Evolutionary conservation across 1,140 invertebrate genomes (phyloP), one percentile per base, ranked within the genome.

Genomic region (Danaus plexippus): DNA sequence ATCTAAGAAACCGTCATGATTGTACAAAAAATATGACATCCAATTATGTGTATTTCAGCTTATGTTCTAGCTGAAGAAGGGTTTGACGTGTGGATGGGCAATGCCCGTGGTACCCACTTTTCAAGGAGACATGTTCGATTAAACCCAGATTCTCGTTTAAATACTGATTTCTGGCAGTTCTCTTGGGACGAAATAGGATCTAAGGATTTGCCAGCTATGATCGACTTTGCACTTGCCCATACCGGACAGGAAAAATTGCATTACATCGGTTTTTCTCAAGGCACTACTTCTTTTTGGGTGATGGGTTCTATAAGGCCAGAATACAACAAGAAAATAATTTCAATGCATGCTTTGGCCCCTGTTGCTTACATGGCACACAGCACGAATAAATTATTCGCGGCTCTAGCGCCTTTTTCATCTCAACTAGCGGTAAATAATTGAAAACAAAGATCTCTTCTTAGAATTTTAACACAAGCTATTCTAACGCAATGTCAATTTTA

Each of bases 171-270:
- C 69, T 96, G 94, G 94, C 81, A 91, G 60, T 96, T 93, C 69
- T 93, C 92, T 47, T 95, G 90, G 88, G 92, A 95, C 70, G 93
- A 96, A 83, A 94, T 95, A 87, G 94, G 92, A 45, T 79, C 89
- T 42, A 91, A 90, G 59, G 95, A 96, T 80, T 64, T 96, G 40
- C 93, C 94, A 1, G 90, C 93, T 0, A 92, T 92, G 80, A 91
- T 96, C 45, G 90, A 94, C 69, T 92, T 92, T 67, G 88, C 92
- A 40, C 75, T 95, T 1, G 76, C 85, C n/a, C 67, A 77, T 9
- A 94, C 94, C 0, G 87, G 88, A 3, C 77, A 88, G 55, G 63
- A 85, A 12, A 81, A 90, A 56, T 66, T 96, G 1, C 89, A 89
- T 65, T 95, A 94, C 60, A 87, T 94, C 5, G 91, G 92, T 1